Evolutionary conservation across 2,888 invertebrate species (phyloP), one percentile per base, ranked within the genome.

Genomic region (Tolmerus cingulatus): DNA sequence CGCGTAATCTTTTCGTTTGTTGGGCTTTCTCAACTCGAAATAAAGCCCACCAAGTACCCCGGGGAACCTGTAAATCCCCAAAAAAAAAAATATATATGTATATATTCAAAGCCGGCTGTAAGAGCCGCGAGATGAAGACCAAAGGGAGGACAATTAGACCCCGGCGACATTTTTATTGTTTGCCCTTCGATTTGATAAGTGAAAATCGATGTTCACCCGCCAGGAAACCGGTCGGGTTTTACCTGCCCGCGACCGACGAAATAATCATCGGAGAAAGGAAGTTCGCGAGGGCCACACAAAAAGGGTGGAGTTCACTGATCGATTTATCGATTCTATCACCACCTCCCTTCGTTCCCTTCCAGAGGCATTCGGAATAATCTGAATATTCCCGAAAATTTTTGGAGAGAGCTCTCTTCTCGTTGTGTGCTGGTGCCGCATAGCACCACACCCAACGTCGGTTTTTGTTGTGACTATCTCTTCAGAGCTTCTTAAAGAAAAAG

Each of bases 281-380:
- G 86, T 77, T 55, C 19, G 55, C 77, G 30, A 86, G 16, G n/a
- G 82, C 34, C 66, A 5, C 57, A 40, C 74, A 30, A 14, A n/a
- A 85, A 86, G 86, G 87, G 87, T 86, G 87, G 85, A 74, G 86
- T 87, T 79, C 79, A 87, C 43, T 87, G 79, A 87, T 87, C 85
- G 87, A 86, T 87, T 87, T 87, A 87, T 87, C 23, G 87, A 87
- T 87, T 87, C 46, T 34, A 30, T 76, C 27, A 74, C 74, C 57
- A 5, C 46, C 66, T 27, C 16, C 37, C 4, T 55, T n/a, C 14
- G 1, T 55, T 55, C 55, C 30, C 27, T 55, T 19, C 12, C 12
- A 12, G 16, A 19, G 34, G 46, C 27, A 19, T 19, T 19, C 16
- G 14, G 46, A 66, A 43, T 74, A 74, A 85, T 84, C 74, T 85